Percentiles rank a stretch among this genome's conserved stretches.
Evolutionary conservation across 2,888 invertebrate species (phyloP).

Genomic region (Cylloceria caligata): DNA sequence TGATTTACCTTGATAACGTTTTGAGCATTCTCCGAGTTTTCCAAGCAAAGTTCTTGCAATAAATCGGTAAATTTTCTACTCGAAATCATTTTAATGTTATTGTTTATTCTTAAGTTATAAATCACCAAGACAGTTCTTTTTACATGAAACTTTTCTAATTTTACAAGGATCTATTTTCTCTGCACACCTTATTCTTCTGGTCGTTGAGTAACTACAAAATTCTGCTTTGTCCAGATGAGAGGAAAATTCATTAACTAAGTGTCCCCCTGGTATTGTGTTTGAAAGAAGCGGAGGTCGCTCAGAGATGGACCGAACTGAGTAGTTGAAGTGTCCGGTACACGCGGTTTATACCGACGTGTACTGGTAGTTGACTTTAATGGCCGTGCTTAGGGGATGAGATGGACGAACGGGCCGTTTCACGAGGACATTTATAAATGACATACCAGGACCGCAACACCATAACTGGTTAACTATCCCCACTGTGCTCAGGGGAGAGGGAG

Average conservation of each 20-base stretch:
- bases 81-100: too few species aligned
- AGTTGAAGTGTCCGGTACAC: conserved; percentile 63
- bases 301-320: conserved; percentile 8
- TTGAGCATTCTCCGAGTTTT: too few species aligned
- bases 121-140: too few species aligned
- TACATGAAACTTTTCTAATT: too few species aligned
- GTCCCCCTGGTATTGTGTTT: conserved; percentile 59
- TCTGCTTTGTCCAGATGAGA: neutral
- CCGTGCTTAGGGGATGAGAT: conserved; percentile 82
- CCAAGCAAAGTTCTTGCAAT: too few species aligned
- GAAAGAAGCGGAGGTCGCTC: conserved; percentile 15
- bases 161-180: too few species aligned
- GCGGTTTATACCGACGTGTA: conserved; percentile 73
- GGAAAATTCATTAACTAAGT: conserved; percentile 77
- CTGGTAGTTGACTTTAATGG: conserved; percentile 82
- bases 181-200: neutral
- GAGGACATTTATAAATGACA: conserved; percentile 84
- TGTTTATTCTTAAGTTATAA: too few species aligned
- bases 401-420: conserved; percentile 84
- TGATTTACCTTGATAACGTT: too few species aligned
- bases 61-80: too few species aligned
- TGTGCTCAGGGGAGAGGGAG: conserved; percentile 18
- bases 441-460: conserved; percentile 78
- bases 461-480: conserved; percentile 73
- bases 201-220: neutral